phyloP scores from a whole-genome alignment of 2,113 vertebrate species.

The Neogale vison region DNA sequence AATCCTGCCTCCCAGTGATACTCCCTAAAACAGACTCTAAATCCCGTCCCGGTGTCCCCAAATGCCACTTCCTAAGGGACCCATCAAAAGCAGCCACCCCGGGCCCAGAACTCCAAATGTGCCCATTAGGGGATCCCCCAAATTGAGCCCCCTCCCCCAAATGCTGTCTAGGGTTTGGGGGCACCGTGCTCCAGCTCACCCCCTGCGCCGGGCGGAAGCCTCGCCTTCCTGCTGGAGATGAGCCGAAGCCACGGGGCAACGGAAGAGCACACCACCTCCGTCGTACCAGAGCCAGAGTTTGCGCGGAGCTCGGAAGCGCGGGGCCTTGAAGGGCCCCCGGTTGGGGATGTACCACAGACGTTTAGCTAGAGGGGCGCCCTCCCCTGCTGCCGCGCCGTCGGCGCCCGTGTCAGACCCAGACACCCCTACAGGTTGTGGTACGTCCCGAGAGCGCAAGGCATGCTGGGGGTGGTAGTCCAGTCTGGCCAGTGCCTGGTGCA shows the following conservation, averaged over 20 bases:
- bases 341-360: conserved; percentile 52
- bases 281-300: conserved; percentile 65
- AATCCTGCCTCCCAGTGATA: background rate
- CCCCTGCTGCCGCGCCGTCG: rapidly evolving
- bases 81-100: conserved; percentile 8
- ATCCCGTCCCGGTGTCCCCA: background rate
- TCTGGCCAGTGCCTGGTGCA: conserved; percentile 45
- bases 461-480: conserved; percentile 73
- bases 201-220: conserved; percentile 66
- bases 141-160: conserved; percentile 45
- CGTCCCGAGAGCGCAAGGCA: conserved; percentile 22
- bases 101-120: conserved; percentile 45
- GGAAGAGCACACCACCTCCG: conserved; percentile 66
- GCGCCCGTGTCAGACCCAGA: background rate
- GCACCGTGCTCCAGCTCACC: conserved; percentile 62
- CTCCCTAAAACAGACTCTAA: conserved; percentile 11
- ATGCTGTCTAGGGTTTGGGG: conserved; percentile 21
- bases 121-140: background rate
- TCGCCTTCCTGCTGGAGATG: conserved; percentile 67
- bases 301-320: conserved; percentile 75
- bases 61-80: background rate
- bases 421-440: conserved; percentile 56
- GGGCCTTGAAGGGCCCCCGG: conserved; percentile 58
- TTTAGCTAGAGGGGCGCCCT: background rate
- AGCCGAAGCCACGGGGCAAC: conserved; percentile 66